Evolutionary conservation across 2,113 vertebrate genomes (phyloP), one percentile per base, ranked within the genome.

Genomic region (Nothobranchius kuhntae): DNA sequence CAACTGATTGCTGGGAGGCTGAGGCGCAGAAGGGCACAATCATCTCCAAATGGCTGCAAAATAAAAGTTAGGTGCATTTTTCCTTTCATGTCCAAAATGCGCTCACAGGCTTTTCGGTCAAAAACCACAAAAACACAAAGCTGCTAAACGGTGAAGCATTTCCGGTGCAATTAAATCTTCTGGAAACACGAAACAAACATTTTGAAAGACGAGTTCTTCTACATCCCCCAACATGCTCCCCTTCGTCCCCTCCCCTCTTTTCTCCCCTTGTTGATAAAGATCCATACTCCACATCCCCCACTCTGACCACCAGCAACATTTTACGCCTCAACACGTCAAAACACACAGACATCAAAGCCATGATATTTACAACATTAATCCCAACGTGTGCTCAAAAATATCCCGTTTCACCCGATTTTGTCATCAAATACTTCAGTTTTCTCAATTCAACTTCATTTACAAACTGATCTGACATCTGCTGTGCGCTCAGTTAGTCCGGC

Each of bases 271-370:
- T 67, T 69, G 77, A 89, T 83, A 74, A 71, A 80, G 78, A 85
- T 86, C 80, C 84, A 85, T 72, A 73, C 76, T 46, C 57, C 81
- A 87, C 81, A 74, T 77, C 83, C 81, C 85, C 81, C 85, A 85
- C 77, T 56, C 68, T 53, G 53, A 67, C 40, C 26, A 53, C 65
- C 68, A 59, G 14, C 42, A 21, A 13, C 1, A 40, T 57, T 13
- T 45, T 53, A 13, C 55, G 13, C 45, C 30, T 45, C 45, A 52
- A 13, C 14, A 35, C 13, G 2, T 6, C 7, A 26, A 13, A 54
- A 42, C 13, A 9, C 8, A 26, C 7, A 13, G 24, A 26, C 10
- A 36, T 3, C 17, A 61, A 52, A 1, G 15, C 55, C 0, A n/a
- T 4, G 35, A 14, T 15, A 3, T 45, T n/a, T 51, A n/a, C 30